These are phyloP conservation scores for Diadophis punctatus DNA, from an alignment of 2,113 vertebrate species.

Conservation along the genomic window DNA sequence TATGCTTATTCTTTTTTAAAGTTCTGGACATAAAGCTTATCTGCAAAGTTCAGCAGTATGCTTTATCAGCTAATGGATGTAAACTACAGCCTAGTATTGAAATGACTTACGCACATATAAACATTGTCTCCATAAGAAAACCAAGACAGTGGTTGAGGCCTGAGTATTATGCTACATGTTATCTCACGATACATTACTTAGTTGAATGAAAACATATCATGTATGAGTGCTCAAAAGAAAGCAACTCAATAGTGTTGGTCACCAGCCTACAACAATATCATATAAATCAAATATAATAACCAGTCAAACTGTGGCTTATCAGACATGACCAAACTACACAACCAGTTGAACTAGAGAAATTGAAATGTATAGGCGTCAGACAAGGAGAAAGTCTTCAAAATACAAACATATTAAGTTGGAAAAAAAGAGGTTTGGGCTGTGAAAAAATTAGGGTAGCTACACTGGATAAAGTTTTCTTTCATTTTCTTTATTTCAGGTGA, in stretches of 20 bases:
- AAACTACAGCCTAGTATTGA: slow-evolving; percentile 10
- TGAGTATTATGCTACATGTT: background rate
- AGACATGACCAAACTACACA: background rate
- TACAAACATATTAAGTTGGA: background rate
- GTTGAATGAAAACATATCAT: background rate
- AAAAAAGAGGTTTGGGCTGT: background rate
- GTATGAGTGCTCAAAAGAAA: background rate
- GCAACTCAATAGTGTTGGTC: background rate
- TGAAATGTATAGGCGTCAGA: background rate
- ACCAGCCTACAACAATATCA: background rate
- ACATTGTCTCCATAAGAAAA: slow-evolving; percentile 32
- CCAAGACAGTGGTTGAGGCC: slow-evolving; percentile 34
- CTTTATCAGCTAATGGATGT: slow-evolving; percentile 36
- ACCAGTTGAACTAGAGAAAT: background rate
- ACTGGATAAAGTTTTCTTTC: too few relatives aligned
- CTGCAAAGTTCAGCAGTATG: slow-evolving; percentile 22
- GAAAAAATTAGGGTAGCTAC: background rate
- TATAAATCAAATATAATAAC: background rate
- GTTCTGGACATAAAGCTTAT: background rate
- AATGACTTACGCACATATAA: slow-evolving; percentile 32
- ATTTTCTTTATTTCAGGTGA: too few relatives aligned
- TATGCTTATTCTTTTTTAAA: slow-evolving; percentile 17
- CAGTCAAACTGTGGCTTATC: background rate
- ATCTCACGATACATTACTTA: background rate
- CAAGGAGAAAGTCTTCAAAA: background rate